phyloP scores from a whole-genome alignment of 2,797 vertebrate genomes.

The Tolypeutes matacus region DNA sequence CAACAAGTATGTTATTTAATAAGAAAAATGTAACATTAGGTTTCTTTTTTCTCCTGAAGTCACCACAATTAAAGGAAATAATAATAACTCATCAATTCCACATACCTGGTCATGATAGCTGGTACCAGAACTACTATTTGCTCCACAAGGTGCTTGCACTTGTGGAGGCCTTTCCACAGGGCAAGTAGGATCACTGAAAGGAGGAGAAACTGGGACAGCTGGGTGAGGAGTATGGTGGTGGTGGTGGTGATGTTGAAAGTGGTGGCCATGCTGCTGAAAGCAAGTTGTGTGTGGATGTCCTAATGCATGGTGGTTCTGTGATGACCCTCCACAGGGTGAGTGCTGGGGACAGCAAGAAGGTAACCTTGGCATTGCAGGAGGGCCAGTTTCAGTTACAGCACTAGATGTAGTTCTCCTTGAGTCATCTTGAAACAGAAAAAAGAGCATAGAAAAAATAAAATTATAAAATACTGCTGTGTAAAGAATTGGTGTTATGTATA shows the following conservation, averaged over 20 bases:
- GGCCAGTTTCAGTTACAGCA: conserved; percentile 90
- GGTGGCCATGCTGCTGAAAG: conserved; percentile 93
- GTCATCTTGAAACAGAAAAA: conserved; percentile 90
- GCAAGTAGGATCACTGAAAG: conserved; percentile 94
- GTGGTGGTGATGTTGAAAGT: conserved; percentile 93
- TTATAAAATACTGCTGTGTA: background rate
- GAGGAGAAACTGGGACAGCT: conserved; percentile 91
- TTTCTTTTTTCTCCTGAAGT: background rate
- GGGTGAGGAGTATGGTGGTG: conserved; percentile 94
- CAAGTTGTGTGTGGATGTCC: conserved; percentile 95
- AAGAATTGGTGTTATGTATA: background rate
- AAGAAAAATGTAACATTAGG: background rate
- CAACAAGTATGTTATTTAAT: conserved; percentile 4
- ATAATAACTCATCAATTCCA: conserved; percentile 37
- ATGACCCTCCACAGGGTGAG: conserved; percentile 95
- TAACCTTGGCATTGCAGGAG: conserved; percentile 95
- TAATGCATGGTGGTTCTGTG: conserved; percentile 93
- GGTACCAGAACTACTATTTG: conserved; percentile 89
- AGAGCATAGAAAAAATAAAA: conserved; percentile 55
- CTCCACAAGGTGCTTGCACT: conserved; percentile 92
- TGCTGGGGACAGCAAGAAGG: conserved; percentile 99
- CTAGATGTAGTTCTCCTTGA: conserved; percentile 90
- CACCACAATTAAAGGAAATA: background rate
- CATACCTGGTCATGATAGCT: conserved; percentile 97
- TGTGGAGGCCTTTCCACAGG: conserved; percentile 95